Percentiles rank a stretch among this genome's conserved stretches.
Evolutionary conservation across 2,888 invertebrate species (phyloP).

Genomic region (Rhaphigaster nebulosa): DNA sequence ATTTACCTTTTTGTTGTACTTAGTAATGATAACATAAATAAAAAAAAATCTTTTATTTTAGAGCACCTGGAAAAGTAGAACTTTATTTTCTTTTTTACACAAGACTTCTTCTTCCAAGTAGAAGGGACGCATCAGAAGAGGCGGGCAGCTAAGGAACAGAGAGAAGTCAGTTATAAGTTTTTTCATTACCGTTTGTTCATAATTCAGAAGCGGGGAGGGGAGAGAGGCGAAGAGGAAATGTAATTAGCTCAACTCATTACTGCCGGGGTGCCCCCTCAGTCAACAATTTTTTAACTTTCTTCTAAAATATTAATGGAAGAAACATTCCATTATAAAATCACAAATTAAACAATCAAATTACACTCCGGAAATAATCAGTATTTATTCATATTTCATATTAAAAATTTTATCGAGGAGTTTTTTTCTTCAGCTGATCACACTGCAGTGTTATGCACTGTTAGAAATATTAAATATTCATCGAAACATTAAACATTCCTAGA

Average conservation of each 20-base stretch:
- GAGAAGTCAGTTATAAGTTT: slow-evolving; percentile 55
- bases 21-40: not conserved
- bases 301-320: slow-evolving; percentile 55
- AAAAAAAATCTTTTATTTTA: not conserved
- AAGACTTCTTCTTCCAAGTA: not conserved
- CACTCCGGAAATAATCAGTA: not conserved
- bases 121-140: not conserved
- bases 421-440: too few relatives aligned
- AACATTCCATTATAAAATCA: slow-evolving; percentile 50
- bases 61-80: not conserved
- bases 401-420: too few relatives aligned
- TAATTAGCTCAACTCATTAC: slow-evolving; percentile 55
- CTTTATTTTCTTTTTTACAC: not conserved
- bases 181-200: slow-evolving; percentile 57
- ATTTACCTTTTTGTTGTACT: too few relatives aligned
- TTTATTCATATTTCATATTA: not conserved
- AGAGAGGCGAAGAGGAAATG: slow-evolving; percentile 31
- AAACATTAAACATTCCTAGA: too few relatives aligned
- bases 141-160: slow-evolving; percentile 14
- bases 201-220: slow-evolving; percentile 44
- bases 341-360: slow-evolving; percentile 53
- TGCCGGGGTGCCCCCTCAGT: not conserved
- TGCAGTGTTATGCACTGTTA: too few relatives aligned
- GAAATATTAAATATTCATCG: too few relatives aligned
- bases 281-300: slow-evolving; percentile 51